These are phyloP conservation scores for Phania funesta DNA, from an alignment of 2,888 invertebrate genomes.

Conservation along the genomic window DNA sequence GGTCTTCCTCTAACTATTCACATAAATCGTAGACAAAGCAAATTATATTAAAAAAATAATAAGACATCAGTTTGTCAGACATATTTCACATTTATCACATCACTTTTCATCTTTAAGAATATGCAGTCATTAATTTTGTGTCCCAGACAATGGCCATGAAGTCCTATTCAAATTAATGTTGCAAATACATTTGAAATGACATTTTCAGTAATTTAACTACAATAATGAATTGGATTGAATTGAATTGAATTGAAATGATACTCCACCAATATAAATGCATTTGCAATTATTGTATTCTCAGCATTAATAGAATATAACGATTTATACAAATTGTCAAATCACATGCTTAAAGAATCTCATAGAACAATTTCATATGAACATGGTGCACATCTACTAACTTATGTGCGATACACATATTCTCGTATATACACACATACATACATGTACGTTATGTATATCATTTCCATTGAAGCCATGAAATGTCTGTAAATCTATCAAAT, in stretches of 20 bases:
- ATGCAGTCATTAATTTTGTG: constrained; percentile 7
- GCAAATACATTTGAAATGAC: constrained; percentile 13
- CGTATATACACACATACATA: no score
- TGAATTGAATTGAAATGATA: neutral
- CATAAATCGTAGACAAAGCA: neutral
- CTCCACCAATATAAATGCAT: neutral
- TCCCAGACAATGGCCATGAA: constrained; percentile 5
- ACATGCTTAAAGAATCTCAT: no score
- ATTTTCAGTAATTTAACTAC: constrained; percentile 2
- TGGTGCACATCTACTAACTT: no score
- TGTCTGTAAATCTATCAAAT: no score
- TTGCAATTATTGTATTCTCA: neutral
- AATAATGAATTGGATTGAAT: neutral
- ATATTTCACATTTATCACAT: neutral
- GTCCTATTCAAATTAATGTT: constrained; percentile 17
- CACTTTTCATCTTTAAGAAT: neutral
- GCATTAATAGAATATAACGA: neutral
- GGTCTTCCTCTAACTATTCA: neutral
- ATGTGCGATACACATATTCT: no score
- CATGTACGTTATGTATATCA: no score
- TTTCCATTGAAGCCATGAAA: no score
- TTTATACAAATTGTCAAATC: no score
- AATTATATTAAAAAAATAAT: neutral
- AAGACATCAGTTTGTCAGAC: neutral
- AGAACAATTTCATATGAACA: no score